Evolutionary conservation across 2,888 invertebrate species (phyloP).

Genomic region (Hirtodrosophila duncani): DNA sequence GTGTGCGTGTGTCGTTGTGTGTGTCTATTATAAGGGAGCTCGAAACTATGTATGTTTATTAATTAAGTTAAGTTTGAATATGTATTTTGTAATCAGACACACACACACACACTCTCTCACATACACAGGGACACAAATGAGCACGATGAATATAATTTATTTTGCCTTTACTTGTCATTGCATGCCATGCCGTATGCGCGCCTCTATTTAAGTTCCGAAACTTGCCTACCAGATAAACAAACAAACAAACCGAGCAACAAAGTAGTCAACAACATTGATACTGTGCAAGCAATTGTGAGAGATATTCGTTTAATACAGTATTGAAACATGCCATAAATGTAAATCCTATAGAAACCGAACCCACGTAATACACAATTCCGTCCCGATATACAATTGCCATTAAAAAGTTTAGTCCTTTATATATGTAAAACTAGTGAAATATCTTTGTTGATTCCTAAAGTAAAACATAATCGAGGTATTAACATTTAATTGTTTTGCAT

Average conservation of each 20-base stretch:
- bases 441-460: slow-evolving; percentile 24
- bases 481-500: slow-evolving; percentile 66
- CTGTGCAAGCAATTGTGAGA: slow-evolving; percentile 39
- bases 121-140: slow-evolving; percentile 21
- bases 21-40: no score
- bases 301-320: slow-evolving; percentile 43
- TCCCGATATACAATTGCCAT: slow-evolving; percentile 39
- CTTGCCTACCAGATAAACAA: slow-evolving; percentile 48
- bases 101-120: slow-evolving; percentile 25
- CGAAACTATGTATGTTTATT: slow-evolving; percentile 34
- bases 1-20: slow-evolving; percentile 27
- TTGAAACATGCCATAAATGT: slow-evolving; percentile 67
- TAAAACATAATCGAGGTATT: slow-evolving; percentile 21
- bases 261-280: background rate
- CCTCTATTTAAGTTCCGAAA: slow-evolving; percentile 46
- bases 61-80: slow-evolving; percentile 42
- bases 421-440: slow-evolving; percentile 37
- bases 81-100: slow-evolving; percentile 35
- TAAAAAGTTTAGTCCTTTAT: background rate
- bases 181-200: slow-evolving; percentile 45
- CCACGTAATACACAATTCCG: slow-evolving; percentile 45
- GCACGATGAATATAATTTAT: slow-evolving; percentile 12
- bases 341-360: slow-evolving; percentile 26
- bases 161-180: slow-evolving; percentile 41
- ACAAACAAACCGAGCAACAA: background rate